Conservation (phyloP, 2,797 vertebrate species). For the Falco columbarius region DNA sequence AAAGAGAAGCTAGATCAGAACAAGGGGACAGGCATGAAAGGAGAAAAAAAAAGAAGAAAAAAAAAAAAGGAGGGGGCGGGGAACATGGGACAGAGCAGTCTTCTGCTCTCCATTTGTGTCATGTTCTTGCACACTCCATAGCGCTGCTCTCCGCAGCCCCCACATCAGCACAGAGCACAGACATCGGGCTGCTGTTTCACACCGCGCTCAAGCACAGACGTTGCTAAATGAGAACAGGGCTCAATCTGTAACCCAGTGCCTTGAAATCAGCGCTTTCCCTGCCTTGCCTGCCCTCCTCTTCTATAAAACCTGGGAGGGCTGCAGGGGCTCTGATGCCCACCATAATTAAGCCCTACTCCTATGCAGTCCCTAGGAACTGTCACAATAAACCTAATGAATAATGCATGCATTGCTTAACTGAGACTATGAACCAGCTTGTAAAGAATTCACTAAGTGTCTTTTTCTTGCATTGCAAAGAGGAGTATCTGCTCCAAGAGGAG, state of each 20-base stretch:
- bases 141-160: background rate
- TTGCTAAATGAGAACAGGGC: background rate
- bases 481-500: background rate
- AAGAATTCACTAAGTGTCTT: slow-evolving; percentile 13
- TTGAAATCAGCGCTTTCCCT: background rate
- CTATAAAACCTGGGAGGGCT: background rate
- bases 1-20: background rate
- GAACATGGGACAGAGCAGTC: background rate
- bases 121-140: background rate
- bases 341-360: background rate
- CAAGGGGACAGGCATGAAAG: background rate
- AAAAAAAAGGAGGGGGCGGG: background rate
- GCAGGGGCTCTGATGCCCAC: background rate
- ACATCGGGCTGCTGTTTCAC: background rate
- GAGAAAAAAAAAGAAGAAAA: background rate
- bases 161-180: background rate
- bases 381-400: slow-evolving; percentile 6
- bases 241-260: background rate
- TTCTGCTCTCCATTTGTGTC: background rate
- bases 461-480: background rate
- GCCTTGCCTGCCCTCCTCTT: background rate
- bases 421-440: slow-evolving; percentile 8
- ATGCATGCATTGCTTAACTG: slow-evolving; percentile 22
- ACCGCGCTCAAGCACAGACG: background rate
- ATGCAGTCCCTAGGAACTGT: background rate